Base-by-base conservation (phyloP, 2,888 invertebrate genomes). In the Lingula anatina region DNA sequence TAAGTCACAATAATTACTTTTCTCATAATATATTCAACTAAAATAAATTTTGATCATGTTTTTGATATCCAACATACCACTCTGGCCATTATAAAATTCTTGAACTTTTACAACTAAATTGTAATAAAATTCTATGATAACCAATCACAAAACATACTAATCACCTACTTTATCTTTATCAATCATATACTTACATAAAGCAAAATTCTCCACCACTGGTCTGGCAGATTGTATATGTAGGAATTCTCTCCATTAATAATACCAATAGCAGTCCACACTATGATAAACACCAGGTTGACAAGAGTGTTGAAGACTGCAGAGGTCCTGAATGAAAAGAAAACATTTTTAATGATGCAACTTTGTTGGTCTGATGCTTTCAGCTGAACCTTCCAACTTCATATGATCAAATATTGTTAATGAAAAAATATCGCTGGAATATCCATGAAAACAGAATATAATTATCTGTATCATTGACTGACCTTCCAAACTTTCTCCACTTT, bases 241-340 rank as follows among this genome's bases (percentile, higher is more conserved):
- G 69, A 48, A 36, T 62, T 44, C 46, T 71, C 66, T 23, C 70
- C 68, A 9, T 70, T 61, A 5, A 62, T 31, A 3, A 70, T 60
- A n/a, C 70, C 74, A 39, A 67, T 65, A 4, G 64, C 53, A 12
- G 73, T 71, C 75, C 75, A 75, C 46, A 69, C 27, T 23, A 71
- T 23, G 26, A 73, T 73, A 60, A 72, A 73, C 9, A 65, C 25
- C 28, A 74, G 58, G 55, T 73, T 72, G 26, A 70, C 46, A 0
- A 67, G 23, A 12, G 70, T 51, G 18, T 63, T 58, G n/a, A n/a
- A n/a, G n/a, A n/a, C n/a, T n/a, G n/a, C n/a, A n/a, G n/a, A 60
- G 46, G 62, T 60, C 49, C 72, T 72, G 47, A 3, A 62, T 42
- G 25, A 38, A 36, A 46, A 31, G 9, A 35, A 26, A 44, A n/a